Base-by-base conservation (phyloP, 2,797 vertebrate species). In the Toxotes lorentzi region DNA sequence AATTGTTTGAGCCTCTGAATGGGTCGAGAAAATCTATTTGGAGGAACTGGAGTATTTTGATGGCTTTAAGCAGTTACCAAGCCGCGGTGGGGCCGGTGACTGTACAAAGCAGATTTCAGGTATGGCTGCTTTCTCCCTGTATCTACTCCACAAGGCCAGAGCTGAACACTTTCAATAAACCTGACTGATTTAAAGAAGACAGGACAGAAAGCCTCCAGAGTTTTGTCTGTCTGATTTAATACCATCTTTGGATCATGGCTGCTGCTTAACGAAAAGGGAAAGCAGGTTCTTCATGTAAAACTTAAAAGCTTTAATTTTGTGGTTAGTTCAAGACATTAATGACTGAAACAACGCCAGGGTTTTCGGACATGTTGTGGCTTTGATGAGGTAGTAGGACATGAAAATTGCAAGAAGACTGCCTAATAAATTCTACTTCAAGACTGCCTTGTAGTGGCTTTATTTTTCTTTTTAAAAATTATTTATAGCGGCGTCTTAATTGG, bases 221-320 rank as follows among this genome's bases (percentile, higher is more conserved):
- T 17, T 19, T 9, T 4, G 0, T 41, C 2, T 23, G 21, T 50
- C 53, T 64, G 48, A 60, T 62, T 75, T 41, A 57, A 41, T 17
- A 60, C 41, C 23, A 41, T 43, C 40, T 53, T 60, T 74, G 68
- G 64, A 79, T 76, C 70, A 53, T 40, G 56, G 51, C 38, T 73
- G 48, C 30, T 38, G 61, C 56, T 54, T 43, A 45, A 81, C 62
- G 43, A 24, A 79, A 66, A 79, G 77, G 75, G 13, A 51, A 71
- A 73, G 21, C 19, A 73, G 45, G 34, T 51, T 8, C 14, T 43
- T 78, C 0, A 70, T 50, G 16, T 66, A 45, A 76, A 78, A 64
- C 27, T 32, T 61, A 17, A 68, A 78, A n/a, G 38, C 48, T 32
- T 57, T 72, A 2, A 69, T 41, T 84, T 24, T 68, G 74, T 57